phyloP scores from a whole-genome alignment of 2,888 invertebrate species.

The Diploptera punctata region DNA sequence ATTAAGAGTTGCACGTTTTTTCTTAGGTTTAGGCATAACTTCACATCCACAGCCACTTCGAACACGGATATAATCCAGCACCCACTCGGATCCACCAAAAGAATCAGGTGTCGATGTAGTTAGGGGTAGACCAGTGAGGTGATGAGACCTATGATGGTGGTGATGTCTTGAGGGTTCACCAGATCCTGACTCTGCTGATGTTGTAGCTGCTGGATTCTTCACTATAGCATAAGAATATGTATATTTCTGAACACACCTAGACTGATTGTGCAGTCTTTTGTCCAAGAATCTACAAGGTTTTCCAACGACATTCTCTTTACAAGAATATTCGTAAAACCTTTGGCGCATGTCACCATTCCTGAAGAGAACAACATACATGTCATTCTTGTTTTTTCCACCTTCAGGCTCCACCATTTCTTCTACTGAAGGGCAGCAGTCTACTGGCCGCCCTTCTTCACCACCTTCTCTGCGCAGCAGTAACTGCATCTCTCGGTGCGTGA shows the following conservation, averaged over 20 bases:
- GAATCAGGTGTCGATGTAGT: constrained; percentile 13
- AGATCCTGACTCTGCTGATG: constrained; percentile 48
- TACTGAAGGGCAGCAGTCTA: constrained; percentile 83
- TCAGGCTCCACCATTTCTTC: constrained; percentile 78
- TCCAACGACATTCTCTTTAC: constrained; percentile 71
- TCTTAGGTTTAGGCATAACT: constrained; percentile 66
- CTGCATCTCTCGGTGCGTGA: constrained; percentile 68
- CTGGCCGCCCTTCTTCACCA: constrained; percentile 58
- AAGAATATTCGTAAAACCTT: constrained; percentile 79
- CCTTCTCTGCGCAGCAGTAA: constrained; percentile 64
- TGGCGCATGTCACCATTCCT: constrained; percentile 52
- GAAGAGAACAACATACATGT: constrained; percentile 76
- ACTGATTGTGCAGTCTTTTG: constrained; percentile 69
- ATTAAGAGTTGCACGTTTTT: constrained; percentile 53
- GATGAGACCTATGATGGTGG: constrained; percentile 47
- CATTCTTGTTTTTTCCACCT: constrained; percentile 77
- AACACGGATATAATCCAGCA: constrained; percentile 82
- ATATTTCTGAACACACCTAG: constrained; percentile 83
- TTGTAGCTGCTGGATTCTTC: constrained; percentile 62
- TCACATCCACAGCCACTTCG: constrained; percentile 87
- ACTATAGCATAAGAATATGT: constrained; percentile 86
- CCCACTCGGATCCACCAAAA: constrained; percentile 63
- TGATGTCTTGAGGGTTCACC: constrained; percentile 54
- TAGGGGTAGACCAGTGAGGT: constrained; percentile 26
- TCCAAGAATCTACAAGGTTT: constrained; percentile 78